Percentiles rank a stretch among this genome's conserved stretches.
Conservation (phyloP, 2,113 vertebrate genomes). For the Aramus guarauna region DNA sequence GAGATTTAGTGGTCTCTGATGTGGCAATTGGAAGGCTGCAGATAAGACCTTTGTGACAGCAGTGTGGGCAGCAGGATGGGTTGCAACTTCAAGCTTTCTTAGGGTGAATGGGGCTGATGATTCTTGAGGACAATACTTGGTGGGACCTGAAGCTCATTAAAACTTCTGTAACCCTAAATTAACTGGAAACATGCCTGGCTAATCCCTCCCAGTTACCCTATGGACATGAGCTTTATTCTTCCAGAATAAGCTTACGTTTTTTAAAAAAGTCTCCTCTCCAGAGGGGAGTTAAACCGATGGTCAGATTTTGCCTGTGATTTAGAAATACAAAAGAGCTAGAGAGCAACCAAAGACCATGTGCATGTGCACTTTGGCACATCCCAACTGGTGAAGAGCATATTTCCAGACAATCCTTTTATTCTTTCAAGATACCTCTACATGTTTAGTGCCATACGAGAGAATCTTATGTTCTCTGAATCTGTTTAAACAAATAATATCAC, state of each 20-base stretch:
- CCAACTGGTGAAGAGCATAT: neutral
- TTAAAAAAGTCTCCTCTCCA: neutral
- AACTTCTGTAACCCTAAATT: neutral
- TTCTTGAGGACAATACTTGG: neutral
- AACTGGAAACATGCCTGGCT: neutral
- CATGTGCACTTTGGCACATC: neutral
- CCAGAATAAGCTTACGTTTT: neutral
- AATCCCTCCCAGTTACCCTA: neutral
- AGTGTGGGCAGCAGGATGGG: neutral
- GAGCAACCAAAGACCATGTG: neutral
- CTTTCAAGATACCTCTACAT: neutral
- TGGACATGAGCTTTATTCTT: neutral
- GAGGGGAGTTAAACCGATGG: neutral
- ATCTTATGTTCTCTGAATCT: neutral
- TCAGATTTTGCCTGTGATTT: neutral
- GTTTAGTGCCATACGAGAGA: neutral
- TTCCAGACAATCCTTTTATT: neutral
- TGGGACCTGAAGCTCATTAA: neutral
- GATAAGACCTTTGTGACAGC: neutral
- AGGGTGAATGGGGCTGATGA: fast-evolving
- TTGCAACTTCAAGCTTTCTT: neutral
- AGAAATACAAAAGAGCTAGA: neutral
- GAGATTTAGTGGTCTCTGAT: neutral
- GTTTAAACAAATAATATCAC: neutral
- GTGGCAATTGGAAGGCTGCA: neutral